phyloP scores from a whole-genome alignment of 2,113 vertebrate species.

The Columba janthina region DNA sequence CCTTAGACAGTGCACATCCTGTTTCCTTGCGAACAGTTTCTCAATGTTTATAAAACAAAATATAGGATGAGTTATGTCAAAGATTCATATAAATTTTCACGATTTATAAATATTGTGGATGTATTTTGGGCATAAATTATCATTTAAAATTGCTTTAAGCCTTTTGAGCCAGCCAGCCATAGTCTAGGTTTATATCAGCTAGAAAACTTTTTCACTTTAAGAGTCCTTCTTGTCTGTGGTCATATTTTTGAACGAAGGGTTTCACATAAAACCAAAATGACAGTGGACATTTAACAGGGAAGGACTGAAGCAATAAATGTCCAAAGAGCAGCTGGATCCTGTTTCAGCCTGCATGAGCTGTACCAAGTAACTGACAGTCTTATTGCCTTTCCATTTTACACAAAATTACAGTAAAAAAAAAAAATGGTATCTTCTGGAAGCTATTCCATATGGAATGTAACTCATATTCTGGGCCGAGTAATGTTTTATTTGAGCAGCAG shows the following conservation, averaged over 20 bases:
- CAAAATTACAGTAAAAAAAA: conserved; percentile 32
- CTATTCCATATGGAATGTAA: conserved; percentile 17
- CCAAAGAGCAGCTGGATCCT: conserved; percentile 62
- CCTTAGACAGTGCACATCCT: conserved; percentile 50
- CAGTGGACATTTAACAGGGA: conserved; percentile 63
- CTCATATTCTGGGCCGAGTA: neutral
- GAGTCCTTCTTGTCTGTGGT: conserved; percentile 9
- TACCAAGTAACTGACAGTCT: conserved; percentile 55
- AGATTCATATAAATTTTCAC: conserved; percentile 30
- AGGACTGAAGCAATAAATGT: conserved; percentile 60
- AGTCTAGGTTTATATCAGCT: neutral
- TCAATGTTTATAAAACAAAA: conserved; percentile 61
- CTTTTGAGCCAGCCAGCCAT: neutral
- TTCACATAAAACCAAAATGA: conserved; percentile 63
- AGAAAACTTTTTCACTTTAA: conserved; percentile 8
- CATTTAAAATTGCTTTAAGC: conserved; percentile 7
- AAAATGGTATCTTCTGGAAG: conserved; percentile 26
- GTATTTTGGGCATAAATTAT: conserved; percentile 33
- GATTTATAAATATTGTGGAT: conserved; percentile 45
- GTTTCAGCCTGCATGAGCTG: conserved; percentile 38
- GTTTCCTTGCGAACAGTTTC: neutral
- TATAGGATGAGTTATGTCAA: conserved; percentile 40
- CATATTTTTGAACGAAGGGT: conserved; percentile 29
- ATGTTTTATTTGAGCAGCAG: neutral
- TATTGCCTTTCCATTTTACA: conserved; percentile 50